Evolutionary conservation across 23 tunicate genomes (phyloP).

Genomic region (Corella eumyota): DNA sequence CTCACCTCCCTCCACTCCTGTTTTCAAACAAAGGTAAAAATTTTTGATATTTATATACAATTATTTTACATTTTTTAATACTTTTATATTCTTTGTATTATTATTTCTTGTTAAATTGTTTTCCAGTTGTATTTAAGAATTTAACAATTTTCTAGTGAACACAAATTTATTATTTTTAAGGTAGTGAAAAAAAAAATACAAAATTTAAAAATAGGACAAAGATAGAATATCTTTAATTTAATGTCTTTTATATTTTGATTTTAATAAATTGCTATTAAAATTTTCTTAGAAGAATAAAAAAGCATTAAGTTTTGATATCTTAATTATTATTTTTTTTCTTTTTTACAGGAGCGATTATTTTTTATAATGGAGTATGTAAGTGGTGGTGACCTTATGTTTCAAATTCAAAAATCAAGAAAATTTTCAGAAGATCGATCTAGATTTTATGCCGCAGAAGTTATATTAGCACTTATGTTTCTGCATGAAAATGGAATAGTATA

Average conservation of each 20-base stretch:
- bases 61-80: neutral
- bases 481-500: conserved; percentile 82
- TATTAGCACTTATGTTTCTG: conserved; percentile 71
- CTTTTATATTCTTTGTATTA: no score
- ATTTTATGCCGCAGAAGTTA: conserved; percentile 86
- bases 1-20: conserved; percentile 76
- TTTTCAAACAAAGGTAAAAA: conserved; percentile 64
- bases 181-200: no score
- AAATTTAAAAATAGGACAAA: no score
- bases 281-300: no score
- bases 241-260: no score
- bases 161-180: no score
- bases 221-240: no score
- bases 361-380: conserved; percentile 87
- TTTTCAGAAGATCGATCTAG: conserved; percentile 69
- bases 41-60: neutral
- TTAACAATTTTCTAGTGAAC: no score
- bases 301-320: no score
- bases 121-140: no score
- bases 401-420: conserved; percentile 78
- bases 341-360: conserved; percentile 70
- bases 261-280: no score
- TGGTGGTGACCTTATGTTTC: conserved; percentile 94
- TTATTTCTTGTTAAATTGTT: no score
- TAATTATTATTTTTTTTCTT: neutral